Base-by-base conservation (phyloP, 2,113 vertebrate species). In the Geococcyx californianus region DNA sequence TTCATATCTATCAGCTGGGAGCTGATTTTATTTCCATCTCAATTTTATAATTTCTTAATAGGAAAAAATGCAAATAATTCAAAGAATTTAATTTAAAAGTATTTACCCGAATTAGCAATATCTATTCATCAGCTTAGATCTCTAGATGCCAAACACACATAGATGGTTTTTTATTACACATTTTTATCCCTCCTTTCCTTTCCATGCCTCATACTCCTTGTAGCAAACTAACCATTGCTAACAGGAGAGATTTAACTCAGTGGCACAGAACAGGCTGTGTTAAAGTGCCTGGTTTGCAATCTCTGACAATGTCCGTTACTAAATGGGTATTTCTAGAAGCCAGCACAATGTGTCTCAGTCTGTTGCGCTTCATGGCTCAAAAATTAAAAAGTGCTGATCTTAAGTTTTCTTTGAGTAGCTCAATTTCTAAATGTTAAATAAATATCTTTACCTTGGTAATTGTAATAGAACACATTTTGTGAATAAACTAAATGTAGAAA, bases 171-270 rank as follows among this genome's bases (percentile, higher is more conserved):
- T 31, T 33, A 69, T 74, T 5, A 7, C 72, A 31, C 26, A 34
- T 11, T 85, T n/a, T 92, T 59, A 18, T 31, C n/a, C 58, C 83
- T 93, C 19, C 21, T 90, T 92, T 86, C 45, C 25, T 81, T 76
- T 55, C 47, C 31, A 3, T 28, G 38, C 40, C 47, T 92, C 85
- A 49, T 40, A 52, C 5, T 84, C 58, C 49, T 86, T 66, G 68
- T 7, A 26, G 62, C 62, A 87, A 92, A 82, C 26, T 60, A 94
- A 11, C 38, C 13, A 0, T 75, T 40, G 36, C 82, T 88, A 59
- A 56, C 80, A 87, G 52, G 64, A 90, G 73, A 93, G 60, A 64
- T 84, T 87, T 90, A 86, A 70, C 40, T 91, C 64, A 68, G 72
- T 81, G 83, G 60, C 69, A 90, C 58, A 70, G 79, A 95, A 78